These are phyloP conservation scores for Polyodon spathula DNA, from an alignment of 2,113 vertebrate species.

Conservation along the genomic window DNA sequence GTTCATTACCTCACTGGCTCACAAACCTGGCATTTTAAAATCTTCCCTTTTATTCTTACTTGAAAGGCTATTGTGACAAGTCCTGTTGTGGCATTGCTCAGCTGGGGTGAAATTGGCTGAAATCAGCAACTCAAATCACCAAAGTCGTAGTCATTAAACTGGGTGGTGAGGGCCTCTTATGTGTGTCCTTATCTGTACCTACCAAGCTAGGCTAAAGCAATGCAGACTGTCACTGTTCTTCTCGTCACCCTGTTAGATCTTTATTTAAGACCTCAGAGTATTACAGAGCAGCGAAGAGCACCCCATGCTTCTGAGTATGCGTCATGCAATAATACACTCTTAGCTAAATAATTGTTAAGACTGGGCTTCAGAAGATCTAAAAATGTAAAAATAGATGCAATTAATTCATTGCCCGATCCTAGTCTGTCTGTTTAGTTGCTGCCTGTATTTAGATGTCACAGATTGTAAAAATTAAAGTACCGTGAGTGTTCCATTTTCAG, in stretches of 20 bases:
- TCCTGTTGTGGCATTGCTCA: constrained; percentile 20
- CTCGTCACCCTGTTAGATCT: background rate
- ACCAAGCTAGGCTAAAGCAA: constrained; percentile 3
- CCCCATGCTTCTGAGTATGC: too few species aligned
- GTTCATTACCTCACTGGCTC: too few species aligned
- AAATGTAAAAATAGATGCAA: too few species aligned
- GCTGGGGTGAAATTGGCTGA: constrained; percentile 22
- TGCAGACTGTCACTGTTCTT: constrained; percentile 7
- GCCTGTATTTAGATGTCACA: too few species aligned
- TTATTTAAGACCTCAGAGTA: background rate
- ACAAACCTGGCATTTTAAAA: too few species aligned
- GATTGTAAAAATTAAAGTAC: too few species aligned
- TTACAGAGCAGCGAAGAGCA: background rate
- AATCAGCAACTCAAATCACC: constrained; percentile 22
- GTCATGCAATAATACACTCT: too few species aligned
- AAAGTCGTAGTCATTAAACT: constrained; percentile 9
- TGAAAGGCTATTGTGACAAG: constrained; percentile 19
- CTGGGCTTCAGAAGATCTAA: too few species aligned
- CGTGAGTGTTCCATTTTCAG: background rate
- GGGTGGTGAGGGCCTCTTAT: constrained; percentile 9
- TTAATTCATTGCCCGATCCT: too few species aligned
- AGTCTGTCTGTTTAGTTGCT: too few species aligned
- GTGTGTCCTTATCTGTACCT: constrained; percentile 21
- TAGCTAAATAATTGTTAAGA: too few species aligned
- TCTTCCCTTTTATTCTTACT: constrained; percentile 4